Percentiles rank a stretch among this genome's conserved stretches.
Conservation (phyloP, 2,888 invertebrate species). For the Achlya flavicornis region DNA sequence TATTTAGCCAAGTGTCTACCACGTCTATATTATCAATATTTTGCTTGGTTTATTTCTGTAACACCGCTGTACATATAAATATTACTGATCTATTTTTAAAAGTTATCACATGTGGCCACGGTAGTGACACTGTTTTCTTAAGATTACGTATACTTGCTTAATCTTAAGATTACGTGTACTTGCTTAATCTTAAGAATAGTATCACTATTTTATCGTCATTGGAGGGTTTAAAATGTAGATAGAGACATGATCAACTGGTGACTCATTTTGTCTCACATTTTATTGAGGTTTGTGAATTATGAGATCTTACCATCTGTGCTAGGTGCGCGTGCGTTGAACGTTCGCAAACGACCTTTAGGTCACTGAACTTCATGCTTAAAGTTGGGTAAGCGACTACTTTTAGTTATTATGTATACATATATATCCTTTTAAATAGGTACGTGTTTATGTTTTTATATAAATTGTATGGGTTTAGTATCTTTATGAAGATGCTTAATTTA, state of each 20-base stretch:
- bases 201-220: too few species aligned
- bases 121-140: slow-evolving; percentile 45
- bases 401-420: too few species aligned
- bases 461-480: too few species aligned
- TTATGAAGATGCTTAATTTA: too few species aligned
- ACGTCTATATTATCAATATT: slow-evolving; percentile 36
- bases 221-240: too few species aligned
- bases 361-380: slow-evolving; percentile 49
- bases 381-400: slow-evolving; percentile 15
- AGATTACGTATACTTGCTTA: slow-evolving; percentile 38
- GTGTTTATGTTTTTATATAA: too few species aligned
- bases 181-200: too few species aligned
- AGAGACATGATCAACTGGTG: too few species aligned
- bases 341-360: slow-evolving; percentile 57
- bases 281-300: too few species aligned
- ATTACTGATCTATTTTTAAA: slow-evolving; percentile 50
- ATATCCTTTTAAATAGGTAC: too few species aligned
- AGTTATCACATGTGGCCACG: slow-evolving; percentile 64
- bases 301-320: slow-evolving; percentile 46
- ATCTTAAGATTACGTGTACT: slow-evolving; percentile 29
- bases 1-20: background rate
- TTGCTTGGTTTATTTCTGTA: slow-evolving; percentile 51
- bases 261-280: too few species aligned
- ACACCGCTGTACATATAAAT: slow-evolving; percentile 44
- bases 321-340: slow-evolving; percentile 52